These are phyloP conservation scores for Omphaloscelis lunosa DNA, from an alignment of 2,888 invertebrate species.

Conservation along the genomic window DNA sequence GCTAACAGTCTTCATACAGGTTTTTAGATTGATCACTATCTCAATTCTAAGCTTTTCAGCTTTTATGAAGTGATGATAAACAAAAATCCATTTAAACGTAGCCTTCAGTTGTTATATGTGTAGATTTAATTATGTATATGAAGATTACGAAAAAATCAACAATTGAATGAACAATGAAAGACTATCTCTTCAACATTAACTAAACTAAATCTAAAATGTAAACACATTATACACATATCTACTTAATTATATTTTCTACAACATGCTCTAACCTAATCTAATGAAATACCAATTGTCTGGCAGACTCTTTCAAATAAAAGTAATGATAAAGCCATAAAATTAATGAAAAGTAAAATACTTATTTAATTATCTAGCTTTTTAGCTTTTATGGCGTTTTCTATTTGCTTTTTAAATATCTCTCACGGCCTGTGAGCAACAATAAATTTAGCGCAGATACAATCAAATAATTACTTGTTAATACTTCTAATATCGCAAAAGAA, in stretches of 20 bases:
- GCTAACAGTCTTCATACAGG: not conserved
- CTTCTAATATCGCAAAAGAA: constrained; percentile 44
- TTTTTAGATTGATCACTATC: not conserved
- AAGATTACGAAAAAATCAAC: not conserved
- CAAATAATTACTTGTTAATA: constrained; percentile 60
- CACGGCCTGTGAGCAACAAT: constrained; percentile 46
- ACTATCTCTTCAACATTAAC: constrained; percentile 7
- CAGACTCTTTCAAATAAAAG: constrained; percentile 25
- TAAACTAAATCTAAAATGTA: constrained; percentile 4
- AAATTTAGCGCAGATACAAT: constrained; percentile 54
- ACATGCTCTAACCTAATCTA: constrained; percentile 5
- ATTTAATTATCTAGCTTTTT: constrained; percentile 17
- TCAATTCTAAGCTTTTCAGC: not conserved
- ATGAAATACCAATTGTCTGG: constrained; percentile 14
- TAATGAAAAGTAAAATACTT: constrained; percentile 30
- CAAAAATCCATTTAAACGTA: not conserved
- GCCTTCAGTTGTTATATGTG: not conserved
- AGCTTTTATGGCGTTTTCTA: constrained; percentile 19
- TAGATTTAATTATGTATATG: not conserved
- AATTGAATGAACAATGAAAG: not conserved
- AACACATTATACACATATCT: not conserved
- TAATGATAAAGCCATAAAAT: constrained; percentile 21
- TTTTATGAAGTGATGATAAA: not conserved
- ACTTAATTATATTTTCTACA: constrained; percentile 4
- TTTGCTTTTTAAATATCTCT: constrained; percentile 50